Base-by-base conservation (phyloP, 2,888 invertebrate species). In the Ormyrus thymus region DNA sequence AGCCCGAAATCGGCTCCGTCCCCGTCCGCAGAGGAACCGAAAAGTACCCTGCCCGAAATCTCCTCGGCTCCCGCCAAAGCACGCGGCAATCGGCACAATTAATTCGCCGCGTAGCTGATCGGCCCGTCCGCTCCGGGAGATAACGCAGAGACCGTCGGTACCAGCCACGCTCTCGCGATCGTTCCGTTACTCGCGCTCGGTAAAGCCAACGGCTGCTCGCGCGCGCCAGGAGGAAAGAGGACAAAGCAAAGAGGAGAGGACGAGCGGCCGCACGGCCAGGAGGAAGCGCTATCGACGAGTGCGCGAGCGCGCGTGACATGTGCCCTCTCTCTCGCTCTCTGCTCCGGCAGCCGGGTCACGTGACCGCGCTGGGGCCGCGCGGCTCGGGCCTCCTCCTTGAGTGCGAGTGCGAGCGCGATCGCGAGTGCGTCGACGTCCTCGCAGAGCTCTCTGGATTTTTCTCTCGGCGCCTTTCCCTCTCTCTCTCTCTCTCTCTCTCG, bases 381-480 rank as follows among this genome's bases (percentile, higher is more conserved):
- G 69, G 13, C 9, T 15, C 13, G 7, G 11, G 46, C 13, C 29
- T 29, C 29, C 29, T 29, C 29, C 29, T 29, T 29, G 46, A 11
- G 11, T 6, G 51, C 10, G 50, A 50, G 61, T 46, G 62, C 68
- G 58, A 66, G 75, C 71, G 72, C 69, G 58, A 68, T 81, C 79
- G 53, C 10, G 43, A 59, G 75, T 64, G 79, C 68, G 74, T 82
- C 66, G 78, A 69, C 29, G 29, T 29, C 29, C 29, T 29, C 29
- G 29, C 3, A 29, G 29, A 29, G 29, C 29, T 29, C 29, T 29
- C 29, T 4, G 4, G 4, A 29, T 29, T 29, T 29, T 29, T 29
- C 29, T 29, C 29, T 29, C 29, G 3, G 29, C 29, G 29, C 29
- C 29, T 29, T 29, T 29, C 29, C 3, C 29, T 29, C 29, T 29